Evolutionary conservation across 2,797 vertebrate genomes (phyloP).

Genomic region (Poecile montanus): DNA sequence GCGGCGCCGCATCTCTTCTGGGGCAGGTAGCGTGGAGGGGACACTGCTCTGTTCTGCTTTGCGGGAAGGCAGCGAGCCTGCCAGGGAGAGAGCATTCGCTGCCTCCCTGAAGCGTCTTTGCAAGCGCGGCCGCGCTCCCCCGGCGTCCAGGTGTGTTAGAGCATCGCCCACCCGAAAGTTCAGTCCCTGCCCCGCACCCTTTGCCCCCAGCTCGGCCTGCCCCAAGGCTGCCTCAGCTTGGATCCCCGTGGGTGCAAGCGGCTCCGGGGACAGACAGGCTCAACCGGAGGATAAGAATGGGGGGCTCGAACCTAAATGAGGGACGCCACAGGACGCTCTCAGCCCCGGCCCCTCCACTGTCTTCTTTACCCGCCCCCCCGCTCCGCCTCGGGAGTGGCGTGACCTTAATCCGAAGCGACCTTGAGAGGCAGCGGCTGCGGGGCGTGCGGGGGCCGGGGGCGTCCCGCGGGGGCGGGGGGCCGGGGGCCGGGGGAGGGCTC

Average conservation of each 20-base stretch:
- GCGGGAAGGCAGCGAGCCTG: background rate
- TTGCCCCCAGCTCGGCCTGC: background rate
- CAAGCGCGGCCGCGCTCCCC: accelerated
- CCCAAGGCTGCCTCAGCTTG: background rate
- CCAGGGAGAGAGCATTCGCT: background rate
- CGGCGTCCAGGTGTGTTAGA: background rate
- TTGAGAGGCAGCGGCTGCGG: background rate
- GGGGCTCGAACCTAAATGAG: background rate
- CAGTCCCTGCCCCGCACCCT: background rate
- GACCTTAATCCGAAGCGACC: conserved; percentile 57
- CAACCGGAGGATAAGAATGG: background rate
- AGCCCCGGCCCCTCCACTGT: too few species aligned
- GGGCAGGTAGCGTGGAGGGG: background rate
- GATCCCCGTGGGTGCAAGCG: accelerated
- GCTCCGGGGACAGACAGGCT: background rate
- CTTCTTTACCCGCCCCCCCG: background rate
- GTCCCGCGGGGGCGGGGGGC: background rate
- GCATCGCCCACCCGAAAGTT: background rate
- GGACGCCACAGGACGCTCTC: background rate
- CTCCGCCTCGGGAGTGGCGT: background rate
- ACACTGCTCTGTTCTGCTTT: background rate
- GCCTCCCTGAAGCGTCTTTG: background rate
- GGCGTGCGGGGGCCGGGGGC: background rate
- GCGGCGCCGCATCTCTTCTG: background rate
- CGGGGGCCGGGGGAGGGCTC: background rate